Evolutionary conservation across 2,888 invertebrate genomes (phyloP).

Genomic region (Tetramorium bicarinatum): DNA sequence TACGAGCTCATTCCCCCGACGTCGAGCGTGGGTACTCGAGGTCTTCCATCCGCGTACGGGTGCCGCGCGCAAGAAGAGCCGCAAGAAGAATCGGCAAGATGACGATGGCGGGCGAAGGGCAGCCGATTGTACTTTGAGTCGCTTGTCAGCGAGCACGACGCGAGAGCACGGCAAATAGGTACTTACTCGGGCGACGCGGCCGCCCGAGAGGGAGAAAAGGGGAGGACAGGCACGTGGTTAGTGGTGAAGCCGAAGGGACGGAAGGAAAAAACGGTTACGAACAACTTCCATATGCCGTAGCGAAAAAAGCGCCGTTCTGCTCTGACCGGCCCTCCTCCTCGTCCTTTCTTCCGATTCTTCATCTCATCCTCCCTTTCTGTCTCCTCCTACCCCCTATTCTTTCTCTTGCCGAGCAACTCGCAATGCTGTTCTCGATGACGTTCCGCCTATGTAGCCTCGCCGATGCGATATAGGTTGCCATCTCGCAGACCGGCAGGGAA

Average conservation of each 20-base stretch:
- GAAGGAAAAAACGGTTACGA: slow-evolving; percentile 61
- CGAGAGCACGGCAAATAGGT: slow-evolving; percentile 33
- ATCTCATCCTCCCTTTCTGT: background rate
- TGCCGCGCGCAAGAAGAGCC: slow-evolving; percentile 33
- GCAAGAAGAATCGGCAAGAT: slow-evolving; percentile 50
- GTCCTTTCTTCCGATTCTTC: background rate
- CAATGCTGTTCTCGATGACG: background rate
- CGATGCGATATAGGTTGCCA: background rate
- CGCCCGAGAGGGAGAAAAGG: slow-evolving; percentile 32
- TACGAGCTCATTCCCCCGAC: slow-evolving; percentile 74
- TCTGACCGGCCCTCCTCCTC: slow-evolving; percentile 34
- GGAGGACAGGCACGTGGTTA: slow-evolving; percentile 67
- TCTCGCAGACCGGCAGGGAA: slow-evolving; percentile 10
- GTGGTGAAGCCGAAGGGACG: slow-evolving; percentile 55
- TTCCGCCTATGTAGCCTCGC: background rate
- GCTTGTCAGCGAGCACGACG: slow-evolving; percentile 45
- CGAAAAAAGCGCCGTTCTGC: slow-evolving; percentile 65
- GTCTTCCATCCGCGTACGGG: slow-evolving; percentile 42
- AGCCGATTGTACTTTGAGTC: slow-evolving; percentile 26
- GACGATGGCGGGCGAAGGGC: slow-evolving; percentile 22
- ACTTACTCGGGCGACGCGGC: slow-evolving; percentile 31
- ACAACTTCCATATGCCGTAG: slow-evolving; percentile 65
- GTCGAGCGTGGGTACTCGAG: slow-evolving; percentile 39
- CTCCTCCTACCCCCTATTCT: background rate
- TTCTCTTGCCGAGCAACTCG: slow-evolving; percentile 12